Base-by-base conservation (phyloP, 2,113 vertebrate species). In the Leucoraja erinaceus region DNA sequence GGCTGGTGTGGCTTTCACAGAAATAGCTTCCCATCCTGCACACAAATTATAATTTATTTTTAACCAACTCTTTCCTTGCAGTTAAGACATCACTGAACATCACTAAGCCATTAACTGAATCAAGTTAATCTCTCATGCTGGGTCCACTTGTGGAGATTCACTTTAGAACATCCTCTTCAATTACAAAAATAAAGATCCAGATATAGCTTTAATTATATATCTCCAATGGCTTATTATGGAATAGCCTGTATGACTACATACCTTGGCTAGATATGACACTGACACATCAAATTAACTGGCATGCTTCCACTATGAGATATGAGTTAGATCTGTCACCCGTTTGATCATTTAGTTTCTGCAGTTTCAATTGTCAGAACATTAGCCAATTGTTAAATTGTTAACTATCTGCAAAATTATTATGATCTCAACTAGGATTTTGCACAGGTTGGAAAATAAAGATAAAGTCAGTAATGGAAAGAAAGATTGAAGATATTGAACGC, bases 31-130 rank as follows among this genome's bases (percentile, higher is more conserved):
- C 63, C 16, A 91, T 61, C 28, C 28, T 31, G 59, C 83, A 88
- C 83, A 18, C 81, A 25, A 86, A 86, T 86, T 4, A 28, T 4
- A 12, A 56, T 28, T 86, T 86, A 86, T 88, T 88, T 63, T 66
- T 88, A 63, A 88, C 59, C 59, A 63, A 88, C 28, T 61, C 83
- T 88, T 86, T 31, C 28, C 83, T 88, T 88, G 28, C 83, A 66
- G 83, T 63, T 59, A 88, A n/a, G 14, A 63, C n/a, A 31, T 59
- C 56, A 88, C 12, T 1, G 31, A 88, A 8, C 28, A 88, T 47
- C 38, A 47, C 38, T 47, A 47, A 47, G 38, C 0, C 0, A 47
- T 47, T 47, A 47, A 47, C 83, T 88, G 28, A 88, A 28, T 56
- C 25, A 63, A 63, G 59, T 14, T 63, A 31, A 63, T 63, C 14